Conservation (phyloP, 2,113 vertebrate genomes). For the Peromyscus maniculatus region DNA sequence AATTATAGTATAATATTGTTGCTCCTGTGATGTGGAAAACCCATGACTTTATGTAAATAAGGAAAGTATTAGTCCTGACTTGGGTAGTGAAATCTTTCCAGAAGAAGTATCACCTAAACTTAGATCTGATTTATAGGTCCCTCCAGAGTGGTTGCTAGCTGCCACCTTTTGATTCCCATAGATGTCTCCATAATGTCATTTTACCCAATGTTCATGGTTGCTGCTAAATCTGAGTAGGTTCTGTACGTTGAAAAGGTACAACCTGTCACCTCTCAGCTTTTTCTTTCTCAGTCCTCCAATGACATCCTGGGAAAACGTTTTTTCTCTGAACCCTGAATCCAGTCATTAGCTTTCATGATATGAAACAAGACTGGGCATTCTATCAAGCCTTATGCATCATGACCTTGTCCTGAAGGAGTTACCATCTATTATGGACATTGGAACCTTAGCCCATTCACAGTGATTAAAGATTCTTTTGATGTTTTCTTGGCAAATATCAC, state of each 20-base stretch:
- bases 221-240: neutral
- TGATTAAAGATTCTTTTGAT: conserved; percentile 75
- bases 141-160: neutral
- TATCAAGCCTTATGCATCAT: conserved; percentile 18
- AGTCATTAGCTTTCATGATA: conserved; percentile 41
- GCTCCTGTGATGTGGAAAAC: neutral
- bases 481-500: conserved; percentile 73
- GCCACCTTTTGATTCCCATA: neutral
- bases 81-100: neutral
- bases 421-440: conserved; percentile 49
- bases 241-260: conserved; percentile 25
- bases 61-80: neutral
- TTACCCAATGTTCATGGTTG: neutral
- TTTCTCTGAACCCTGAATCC: neutral
- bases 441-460: conserved; percentile 45
- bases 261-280: neutral
- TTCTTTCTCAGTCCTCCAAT: neutral
- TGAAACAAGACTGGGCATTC: conserved; percentile 30
- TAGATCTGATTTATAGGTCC: neutral
- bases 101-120: neutral
- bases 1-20: neutral
- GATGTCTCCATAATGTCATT: neutral
- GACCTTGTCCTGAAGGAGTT: conserved; percentile 62
- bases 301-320: neutral
- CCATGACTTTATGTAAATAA: neutral